Evolutionary conservation across 2,797 vertebrate species (phyloP), one percentile per base, ranked within the genome.

Genomic region (Melanotaenia trifasciata): DNA sequence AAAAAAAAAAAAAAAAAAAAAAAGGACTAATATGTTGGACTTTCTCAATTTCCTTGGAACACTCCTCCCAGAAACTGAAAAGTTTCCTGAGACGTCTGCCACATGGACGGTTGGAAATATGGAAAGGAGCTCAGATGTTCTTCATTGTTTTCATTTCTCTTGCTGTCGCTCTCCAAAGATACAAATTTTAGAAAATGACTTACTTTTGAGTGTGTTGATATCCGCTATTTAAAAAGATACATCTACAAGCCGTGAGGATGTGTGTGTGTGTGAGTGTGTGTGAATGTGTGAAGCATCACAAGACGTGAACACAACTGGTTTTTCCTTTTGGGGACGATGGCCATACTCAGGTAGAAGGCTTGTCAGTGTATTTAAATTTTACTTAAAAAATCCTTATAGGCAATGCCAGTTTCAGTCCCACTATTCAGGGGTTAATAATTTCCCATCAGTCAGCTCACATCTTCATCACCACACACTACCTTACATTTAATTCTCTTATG

Each of bases 141-240:
- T 76, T 67, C 36, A 35, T 56, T 32, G n/a, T 68, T 74, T 71
- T 67, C 24, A 36, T 60, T 28, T 65, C n/a, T 74, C 40, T 47
- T 8, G 62, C 62, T 38, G 60, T 67, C 26, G 36, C n/a, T 65
- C 71, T 79, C 89, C 92, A 92, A 92, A 93, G 88, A 92, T 88
- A 10, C 28, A 30, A 4, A 80, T 77, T 47, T 74, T 85, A 14
- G 51, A 88, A 76, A 70, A 83, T 61, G 66, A 80, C 69, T 74
- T 80, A 57, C 76, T 86, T 88, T 84, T 61, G 14, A 33, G 75
- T 86, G 69, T 74, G 76, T 90, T 88, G 74, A 53, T 87, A 79
- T 72, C 32, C 1, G 73, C 60, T 90, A 87, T 92, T 89, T 90
- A 86, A 87, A 85, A 58, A 0, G 66, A 80, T 87, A 83, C 80